These are phyloP conservation scores for Tricholaema leucomelas DNA, from an alignment of 2,113 vertebrate genomes.

Conservation along the genomic window DNA sequence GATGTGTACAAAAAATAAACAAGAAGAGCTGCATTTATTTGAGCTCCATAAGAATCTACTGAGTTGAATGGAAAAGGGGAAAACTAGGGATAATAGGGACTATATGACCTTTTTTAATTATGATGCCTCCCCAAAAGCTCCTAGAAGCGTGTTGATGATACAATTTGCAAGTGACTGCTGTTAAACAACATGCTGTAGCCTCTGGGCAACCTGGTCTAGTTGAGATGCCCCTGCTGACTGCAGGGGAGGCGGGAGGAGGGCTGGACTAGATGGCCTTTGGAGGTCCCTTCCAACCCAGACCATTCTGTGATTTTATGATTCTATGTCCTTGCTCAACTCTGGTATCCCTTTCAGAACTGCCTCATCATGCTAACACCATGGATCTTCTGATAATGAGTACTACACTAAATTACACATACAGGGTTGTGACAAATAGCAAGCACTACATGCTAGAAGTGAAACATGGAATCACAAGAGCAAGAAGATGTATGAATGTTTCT, in stretches of 20 bases:
- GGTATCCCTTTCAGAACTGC: neutral
- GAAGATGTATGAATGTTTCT: neutral
- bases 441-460: neutral
- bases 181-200: neutral
- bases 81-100: neutral
- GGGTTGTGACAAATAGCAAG: neutral
- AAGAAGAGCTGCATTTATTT: neutral
- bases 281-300: no score
- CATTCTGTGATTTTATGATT: no score
- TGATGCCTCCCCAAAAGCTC: neutral
- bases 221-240: no score
- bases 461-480: neutral
- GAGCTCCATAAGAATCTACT: neutral
- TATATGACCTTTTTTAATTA: accelerated
- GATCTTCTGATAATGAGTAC: neutral
- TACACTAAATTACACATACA: neutral
- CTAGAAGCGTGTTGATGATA: neutral
- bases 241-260: no score
- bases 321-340: neutral
- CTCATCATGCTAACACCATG: neutral
- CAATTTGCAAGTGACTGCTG: neutral
- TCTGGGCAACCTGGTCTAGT: no score
- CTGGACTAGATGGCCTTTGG: no score
- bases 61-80: neutral
- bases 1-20: neutral